Base-by-base conservation (phyloP, 1,140 invertebrate species). In the Musca vetustissima region DNA sequence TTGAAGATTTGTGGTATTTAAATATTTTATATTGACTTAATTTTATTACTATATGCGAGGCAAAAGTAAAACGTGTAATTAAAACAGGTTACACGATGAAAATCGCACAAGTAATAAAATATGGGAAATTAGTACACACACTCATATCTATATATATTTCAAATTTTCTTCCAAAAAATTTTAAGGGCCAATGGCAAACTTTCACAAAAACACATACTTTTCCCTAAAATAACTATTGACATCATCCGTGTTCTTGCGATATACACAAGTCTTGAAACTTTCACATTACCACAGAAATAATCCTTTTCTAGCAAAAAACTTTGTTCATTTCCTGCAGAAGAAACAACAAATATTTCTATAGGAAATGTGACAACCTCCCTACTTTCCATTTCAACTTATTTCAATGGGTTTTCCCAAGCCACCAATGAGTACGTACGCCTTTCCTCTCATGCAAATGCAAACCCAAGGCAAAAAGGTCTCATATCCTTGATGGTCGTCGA, bases 21-120 rank as follows among this genome's bases (percentile, higher is more conserved):
- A 61, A 61, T 61, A 43, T 19, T 43, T 61, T 43, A 61, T 61
- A 13, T 36, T 28, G 36, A 61, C n/a, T 61, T 61, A 43, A 61
- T 13, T 36, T 61, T 43, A 43, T 43, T 43, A 13, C 36, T 11
- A 2, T 8, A 43, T 8, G 11, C 36, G 6, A 4, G 4, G 36
- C 36, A 43, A 43, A 43, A 43, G 1, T 43, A 13, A 1, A 43
- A 43, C 36, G 2, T 13, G 11, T 13, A 43, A 43, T 11, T 9
- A 43, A 43, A 43, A 8, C 28, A 4, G 3, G 28, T 8, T 28
- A 28, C 3, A 28, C 3, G 28, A 28, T 28, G 8, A 8, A 28
- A 28, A 8, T 28, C 28, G 8, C n/a, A n/a, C n/a, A 28, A 28
- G 28, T 28, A 28, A 28, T 28, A 28, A 28, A 28, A 28, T 28